Percentiles rank a stretch among this genome's conserved stretches.
Evolutionary conservation across 2,113 vertebrate genomes (phyloP).

Genomic region (Oxygymnocypris stewartii): DNA sequence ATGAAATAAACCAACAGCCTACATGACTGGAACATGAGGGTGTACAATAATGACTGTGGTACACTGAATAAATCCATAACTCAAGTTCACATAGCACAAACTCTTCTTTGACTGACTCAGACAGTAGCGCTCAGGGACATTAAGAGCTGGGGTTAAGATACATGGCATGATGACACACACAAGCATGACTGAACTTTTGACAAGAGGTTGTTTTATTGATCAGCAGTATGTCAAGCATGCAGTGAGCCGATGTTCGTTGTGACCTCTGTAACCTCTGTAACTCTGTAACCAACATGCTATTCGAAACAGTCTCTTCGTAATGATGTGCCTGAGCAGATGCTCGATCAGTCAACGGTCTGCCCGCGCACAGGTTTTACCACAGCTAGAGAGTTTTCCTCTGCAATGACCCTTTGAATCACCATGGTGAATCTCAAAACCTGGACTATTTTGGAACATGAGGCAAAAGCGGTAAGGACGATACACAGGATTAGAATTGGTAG

Average conservation of each 20-base stretch:
- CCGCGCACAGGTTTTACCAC: neutral
- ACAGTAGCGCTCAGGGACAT: conserved; percentile 4
- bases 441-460: neutral
- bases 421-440: neutral
- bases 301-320: neutral
- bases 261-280: conserved; percentile 4
- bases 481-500: neutral
- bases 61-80: neutral
- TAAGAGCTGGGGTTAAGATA: neutral
- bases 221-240: conserved; percentile 39
- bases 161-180: neutral
- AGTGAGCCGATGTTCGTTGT: neutral
- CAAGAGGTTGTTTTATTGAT: neutral
- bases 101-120: neutral
- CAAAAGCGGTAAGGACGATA: neutral
- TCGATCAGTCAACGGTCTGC: neutral
- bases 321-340: neutral
- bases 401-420: neutral
- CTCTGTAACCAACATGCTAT: conserved; percentile 7
- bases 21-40: neutral
- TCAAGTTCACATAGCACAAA: conserved; percentile 19
- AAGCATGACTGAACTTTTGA: conserved; percentile 7
- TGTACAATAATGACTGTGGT: neutral
- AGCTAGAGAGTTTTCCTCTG: neutral
- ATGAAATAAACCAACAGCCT: neutral